Conservation (phyloP, 2,113 vertebrate genomes). For the Acinonyx jubatus region DNA sequence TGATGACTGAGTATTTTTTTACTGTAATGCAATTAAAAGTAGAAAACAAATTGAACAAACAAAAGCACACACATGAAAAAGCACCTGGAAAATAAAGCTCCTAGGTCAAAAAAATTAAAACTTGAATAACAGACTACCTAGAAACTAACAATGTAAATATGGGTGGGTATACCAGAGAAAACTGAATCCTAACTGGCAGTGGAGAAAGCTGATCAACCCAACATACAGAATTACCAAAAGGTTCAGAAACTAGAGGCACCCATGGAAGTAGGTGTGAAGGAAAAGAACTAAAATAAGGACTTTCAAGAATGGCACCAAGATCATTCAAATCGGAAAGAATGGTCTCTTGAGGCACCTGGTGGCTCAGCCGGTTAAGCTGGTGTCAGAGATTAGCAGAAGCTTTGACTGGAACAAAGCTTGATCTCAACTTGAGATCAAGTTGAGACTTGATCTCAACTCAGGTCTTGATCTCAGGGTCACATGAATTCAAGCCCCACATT, state of each 20-base stretch:
- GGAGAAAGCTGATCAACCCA: background rate
- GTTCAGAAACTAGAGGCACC: background rate
- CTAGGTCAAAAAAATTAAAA: background rate
- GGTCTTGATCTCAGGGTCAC: no score
- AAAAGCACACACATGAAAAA: background rate
- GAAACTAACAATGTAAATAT: background rate
- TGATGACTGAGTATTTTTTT: background rate
- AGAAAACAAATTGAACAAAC: conserved; percentile 31
- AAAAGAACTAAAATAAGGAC: background rate
- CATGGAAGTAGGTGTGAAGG: background rate
- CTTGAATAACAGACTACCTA: background rate
- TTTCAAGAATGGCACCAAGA: background rate
- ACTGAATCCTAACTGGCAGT: background rate
- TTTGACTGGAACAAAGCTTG: no score
- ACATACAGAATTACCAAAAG: background rate
- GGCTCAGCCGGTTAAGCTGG: no score
- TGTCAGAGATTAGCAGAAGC: no score
- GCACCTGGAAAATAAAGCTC: background rate
- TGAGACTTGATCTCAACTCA: no score
- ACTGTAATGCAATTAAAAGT: background rate
- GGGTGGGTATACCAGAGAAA: background rate
- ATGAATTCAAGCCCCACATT: no score
- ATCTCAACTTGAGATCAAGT: no score
- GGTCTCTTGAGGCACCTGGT: background rate
- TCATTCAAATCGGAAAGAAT: background rate